Evolutionary conservation across 2,797 vertebrate species (phyloP).

Genomic region (Enteromius argenteus): DNA sequence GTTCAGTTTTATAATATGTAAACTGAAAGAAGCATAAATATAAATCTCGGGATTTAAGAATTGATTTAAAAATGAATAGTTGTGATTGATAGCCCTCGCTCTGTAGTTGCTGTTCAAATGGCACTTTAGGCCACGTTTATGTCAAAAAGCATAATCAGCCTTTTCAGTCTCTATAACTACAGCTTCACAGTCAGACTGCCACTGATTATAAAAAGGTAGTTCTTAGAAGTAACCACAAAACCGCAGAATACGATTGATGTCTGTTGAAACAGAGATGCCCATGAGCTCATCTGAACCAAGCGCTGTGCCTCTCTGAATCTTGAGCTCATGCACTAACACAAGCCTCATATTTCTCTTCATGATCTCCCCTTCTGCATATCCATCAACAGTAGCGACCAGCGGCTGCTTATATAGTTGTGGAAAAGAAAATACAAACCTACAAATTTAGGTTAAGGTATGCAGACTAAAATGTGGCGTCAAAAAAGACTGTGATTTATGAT

Average conservation of each 20-base stretch:
- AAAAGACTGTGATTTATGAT: conserved; percentile 66
- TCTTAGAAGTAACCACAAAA: conserved; percentile 62
- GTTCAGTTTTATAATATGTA: background rate
- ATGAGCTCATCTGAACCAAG: conserved; percentile 81
- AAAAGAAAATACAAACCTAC: conserved; percentile 58
- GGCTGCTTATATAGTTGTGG: conserved; percentile 69
- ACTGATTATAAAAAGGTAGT: conserved; percentile 43
- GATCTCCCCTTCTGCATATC: conserved; percentile 54
- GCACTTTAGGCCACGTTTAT: background rate
- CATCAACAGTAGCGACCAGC: conserved; percentile 54
- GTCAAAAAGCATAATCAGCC: conserved; percentile 26
- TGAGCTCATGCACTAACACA: conserved; percentile 27
- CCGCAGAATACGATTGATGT: conserved; percentile 75
- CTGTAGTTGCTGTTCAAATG: background rate
- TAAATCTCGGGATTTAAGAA: background rate
- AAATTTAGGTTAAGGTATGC: conserved; percentile 59
- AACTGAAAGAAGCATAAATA: too few relatives aligned
- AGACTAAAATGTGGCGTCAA: conserved; percentile 56
- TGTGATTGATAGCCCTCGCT: background rate
- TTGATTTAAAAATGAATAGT: background rate
- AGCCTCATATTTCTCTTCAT: conserved; percentile 44
- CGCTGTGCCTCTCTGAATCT: conserved; percentile 64
- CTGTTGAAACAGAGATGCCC: conserved; percentile 75
- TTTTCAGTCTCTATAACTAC: conserved; percentile 24
- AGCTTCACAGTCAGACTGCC: conserved; percentile 33